Evolutionary conservation across 2,797 vertebrate species (phyloP).

Genomic region (Artibeus lituratus): DNA sequence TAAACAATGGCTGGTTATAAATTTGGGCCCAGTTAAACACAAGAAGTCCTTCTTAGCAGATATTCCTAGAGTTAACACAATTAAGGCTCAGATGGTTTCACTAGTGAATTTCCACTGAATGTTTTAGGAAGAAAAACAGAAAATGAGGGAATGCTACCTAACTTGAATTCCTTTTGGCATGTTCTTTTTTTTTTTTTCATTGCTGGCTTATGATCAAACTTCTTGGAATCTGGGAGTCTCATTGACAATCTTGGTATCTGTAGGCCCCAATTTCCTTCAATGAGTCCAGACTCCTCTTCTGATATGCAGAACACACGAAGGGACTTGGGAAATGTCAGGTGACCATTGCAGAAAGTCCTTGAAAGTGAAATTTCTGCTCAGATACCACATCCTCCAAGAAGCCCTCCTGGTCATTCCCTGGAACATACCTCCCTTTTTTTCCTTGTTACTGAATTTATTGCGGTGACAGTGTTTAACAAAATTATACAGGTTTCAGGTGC

Average conservation of each 20-base stretch:
- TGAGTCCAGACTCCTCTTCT: background rate
- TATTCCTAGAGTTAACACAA: background rate
- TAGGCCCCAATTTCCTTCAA: background rate
- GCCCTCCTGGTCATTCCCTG: background rate
- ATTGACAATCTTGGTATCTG: background rate
- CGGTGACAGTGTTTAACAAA: too few relatives aligned
- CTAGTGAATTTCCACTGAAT: background rate
- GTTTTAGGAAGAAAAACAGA: background rate
- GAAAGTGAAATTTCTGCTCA: background rate
- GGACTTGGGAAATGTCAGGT: background rate
- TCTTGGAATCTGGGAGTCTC: background rate
- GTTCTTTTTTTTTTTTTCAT: background rate
- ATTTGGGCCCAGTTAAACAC: background rate
- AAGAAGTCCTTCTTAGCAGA: background rate
- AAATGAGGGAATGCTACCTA: background rate
- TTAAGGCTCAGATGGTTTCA: background rate
- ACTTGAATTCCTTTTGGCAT: background rate
- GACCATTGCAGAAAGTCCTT: background rate
- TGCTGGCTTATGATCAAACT: background rate
- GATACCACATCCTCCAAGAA: background rate
- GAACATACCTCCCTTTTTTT: background rate
- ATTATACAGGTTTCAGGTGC: too few relatives aligned
- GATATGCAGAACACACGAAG: background rate
- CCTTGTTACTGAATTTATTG: too few relatives aligned
- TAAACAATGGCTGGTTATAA: background rate